These are phyloP conservation scores for Halisarca cf. caerulea DNA, from an alignment of 37 sponge, comb jelly and placozoan genomes.

Conservation along the genomic window DNA sequence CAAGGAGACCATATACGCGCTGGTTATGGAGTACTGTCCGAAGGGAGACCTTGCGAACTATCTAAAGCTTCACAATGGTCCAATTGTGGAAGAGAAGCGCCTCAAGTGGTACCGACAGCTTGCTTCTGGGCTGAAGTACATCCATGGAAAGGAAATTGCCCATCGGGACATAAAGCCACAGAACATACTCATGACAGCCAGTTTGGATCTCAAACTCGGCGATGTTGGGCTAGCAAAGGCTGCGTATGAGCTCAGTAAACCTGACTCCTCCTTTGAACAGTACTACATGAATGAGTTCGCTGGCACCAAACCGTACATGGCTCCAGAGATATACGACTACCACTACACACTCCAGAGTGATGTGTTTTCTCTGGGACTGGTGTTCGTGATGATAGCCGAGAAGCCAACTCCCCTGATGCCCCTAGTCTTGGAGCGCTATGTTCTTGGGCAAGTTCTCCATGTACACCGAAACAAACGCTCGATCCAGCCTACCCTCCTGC, in stretches of 20 bases:
- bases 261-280: neutral
- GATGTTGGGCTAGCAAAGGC: constrained; percentile 46
- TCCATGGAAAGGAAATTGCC: too few relatives aligned
- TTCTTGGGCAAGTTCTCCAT: neutral
- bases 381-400: constrained; percentile 43
- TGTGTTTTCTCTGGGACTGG: constrained; percentile 42
- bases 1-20: neutral
- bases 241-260: neutral
- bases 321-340: constrained; percentile 37
- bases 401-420: constrained; percentile 20
- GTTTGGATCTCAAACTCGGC: constrained; percentile 30
- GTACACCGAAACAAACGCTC: neutral
- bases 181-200: neutral
- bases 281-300: constrained; percentile 31
- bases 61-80: neutral
- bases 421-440: neutral
- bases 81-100: neutral
- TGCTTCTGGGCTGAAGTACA: neutral
- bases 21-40: constrained; percentile 44
- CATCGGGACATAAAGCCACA: too few relatives aligned
- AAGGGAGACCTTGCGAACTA: constrained; percentile 20
- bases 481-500: neutral
- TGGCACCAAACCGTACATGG: constrained; percentile 42
- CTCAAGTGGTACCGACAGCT: constrained; percentile 28
- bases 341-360: constrained; percentile 36